These are phyloP conservation scores for Mnemiopsis leidyi DNA, from an alignment of 37 sponge, comb jelly and placozoan genomes.

Conservation along the genomic window DNA sequence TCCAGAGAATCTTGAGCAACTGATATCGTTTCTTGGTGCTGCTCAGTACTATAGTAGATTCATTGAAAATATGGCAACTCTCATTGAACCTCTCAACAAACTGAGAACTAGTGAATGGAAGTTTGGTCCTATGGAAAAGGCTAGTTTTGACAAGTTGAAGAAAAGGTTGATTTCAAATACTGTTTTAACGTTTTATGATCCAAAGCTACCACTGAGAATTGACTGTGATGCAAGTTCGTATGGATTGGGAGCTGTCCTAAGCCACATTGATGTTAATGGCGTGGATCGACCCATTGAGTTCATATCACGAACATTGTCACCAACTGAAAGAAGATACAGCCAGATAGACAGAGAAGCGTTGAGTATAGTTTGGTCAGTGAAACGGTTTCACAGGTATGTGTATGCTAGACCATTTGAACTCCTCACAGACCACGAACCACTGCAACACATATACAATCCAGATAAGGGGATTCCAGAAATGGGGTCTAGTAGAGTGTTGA, in stretches of 20 bases:
- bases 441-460: background rate
- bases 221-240: slow-evolving; percentile 24
- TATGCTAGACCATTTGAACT: background rate
- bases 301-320: background rate
- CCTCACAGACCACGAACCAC: background rate
- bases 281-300: background rate
- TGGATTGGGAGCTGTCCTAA: background rate
- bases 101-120: background rate
- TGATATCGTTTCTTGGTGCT: background rate
- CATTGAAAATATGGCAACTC: background rate
- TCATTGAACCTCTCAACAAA: slow-evolving; percentile 13
- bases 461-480: background rate
- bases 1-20: background rate
- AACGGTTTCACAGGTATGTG: background rate
- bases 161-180: background rate
- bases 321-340: background rate
- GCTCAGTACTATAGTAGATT: slow-evolving; percentile 10
- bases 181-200: background rate
- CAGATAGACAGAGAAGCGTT: slow-evolving; percentile 10
- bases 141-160: background rate
- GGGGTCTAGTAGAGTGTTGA: background rate
- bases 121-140: background rate
- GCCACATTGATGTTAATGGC: background rate
- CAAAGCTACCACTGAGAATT: background rate
- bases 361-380: background rate